Conservation (phyloP, 2,888 invertebrate species). For the Patella ulyssiponensis region DNA sequence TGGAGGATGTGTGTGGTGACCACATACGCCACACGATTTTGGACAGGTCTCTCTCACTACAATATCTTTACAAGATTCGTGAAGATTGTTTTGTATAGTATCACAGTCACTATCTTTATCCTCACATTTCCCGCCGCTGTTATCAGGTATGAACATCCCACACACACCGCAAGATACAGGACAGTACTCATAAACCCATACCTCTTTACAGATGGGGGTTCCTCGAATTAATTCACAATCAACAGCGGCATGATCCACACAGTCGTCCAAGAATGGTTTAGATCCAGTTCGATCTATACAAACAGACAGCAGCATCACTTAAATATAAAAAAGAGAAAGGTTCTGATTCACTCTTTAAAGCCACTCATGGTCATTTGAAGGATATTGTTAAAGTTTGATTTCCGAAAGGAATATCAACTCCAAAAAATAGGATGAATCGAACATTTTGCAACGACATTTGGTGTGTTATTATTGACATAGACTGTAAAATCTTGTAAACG, state of each 20-base stretch:
- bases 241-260: neutral
- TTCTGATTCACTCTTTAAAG: no score
- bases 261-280: neutral
- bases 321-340: no score
- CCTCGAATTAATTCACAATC: neutral
- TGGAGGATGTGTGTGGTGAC: neutral
- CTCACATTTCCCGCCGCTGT: neutral
- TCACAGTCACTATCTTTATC: neutral
- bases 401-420: no score
- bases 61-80: neutral
- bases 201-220: neutral
- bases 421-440: no score
- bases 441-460: no score
- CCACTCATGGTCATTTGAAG: no score
- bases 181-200: conserved; percentile 1
- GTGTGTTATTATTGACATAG: no score
- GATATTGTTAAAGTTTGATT: no score
- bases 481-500: no score
- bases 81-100: neutral
- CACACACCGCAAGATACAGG: neutral
- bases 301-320: no score
- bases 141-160: neutral
- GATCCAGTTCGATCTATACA: no score
- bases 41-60: neutral
- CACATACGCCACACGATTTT: neutral